Conservation (phyloP, 2,888 invertebrate species). For the Leuctra nigra region DNA sequence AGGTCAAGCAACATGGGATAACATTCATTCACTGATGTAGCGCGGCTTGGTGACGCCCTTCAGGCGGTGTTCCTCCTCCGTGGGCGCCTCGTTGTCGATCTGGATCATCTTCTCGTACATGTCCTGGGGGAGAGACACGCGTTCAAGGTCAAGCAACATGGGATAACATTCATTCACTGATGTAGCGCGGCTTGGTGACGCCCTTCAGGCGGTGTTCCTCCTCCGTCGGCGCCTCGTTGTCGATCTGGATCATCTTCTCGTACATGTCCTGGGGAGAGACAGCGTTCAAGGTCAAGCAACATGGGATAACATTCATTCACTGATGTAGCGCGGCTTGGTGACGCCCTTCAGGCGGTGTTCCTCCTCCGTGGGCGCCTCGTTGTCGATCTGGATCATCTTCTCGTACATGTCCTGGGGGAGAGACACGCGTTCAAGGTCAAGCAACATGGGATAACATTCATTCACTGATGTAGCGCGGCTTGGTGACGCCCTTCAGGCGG, state of each 20-base stretch:
- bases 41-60: conserved; percentile 92
- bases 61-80: conserved; percentile 79
- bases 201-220: conserved; percentile 87
- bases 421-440: too few species aligned
- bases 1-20: too few species aligned
- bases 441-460: too few species aligned
- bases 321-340: conserved; percentile 91
- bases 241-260: conserved; percentile 94
- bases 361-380: conserved; percentile 80
- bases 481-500: conserved; percentile 83
- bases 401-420: conserved; percentile 88
- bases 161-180: too few species aligned
- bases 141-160: too few species aligned
- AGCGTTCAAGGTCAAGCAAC: too few species aligned
- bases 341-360: conserved; percentile 86
- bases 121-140: conserved; percentile 67
- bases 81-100: conserved; percentile 82
- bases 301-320: too few species aligned
- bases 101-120: conserved; percentile 98
- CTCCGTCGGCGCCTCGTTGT: conserved; percentile 77
- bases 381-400: conserved; percentile 93
- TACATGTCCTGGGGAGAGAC: conserved; percentile 98
- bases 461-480: conserved; percentile 92
- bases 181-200: conserved; percentile 90
- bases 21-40: too few species aligned